Evolutionary conservation across 2,797 vertebrate species (phyloP), one percentile per base, ranked within the genome.

Genomic region (Meda fulgida): DNA sequence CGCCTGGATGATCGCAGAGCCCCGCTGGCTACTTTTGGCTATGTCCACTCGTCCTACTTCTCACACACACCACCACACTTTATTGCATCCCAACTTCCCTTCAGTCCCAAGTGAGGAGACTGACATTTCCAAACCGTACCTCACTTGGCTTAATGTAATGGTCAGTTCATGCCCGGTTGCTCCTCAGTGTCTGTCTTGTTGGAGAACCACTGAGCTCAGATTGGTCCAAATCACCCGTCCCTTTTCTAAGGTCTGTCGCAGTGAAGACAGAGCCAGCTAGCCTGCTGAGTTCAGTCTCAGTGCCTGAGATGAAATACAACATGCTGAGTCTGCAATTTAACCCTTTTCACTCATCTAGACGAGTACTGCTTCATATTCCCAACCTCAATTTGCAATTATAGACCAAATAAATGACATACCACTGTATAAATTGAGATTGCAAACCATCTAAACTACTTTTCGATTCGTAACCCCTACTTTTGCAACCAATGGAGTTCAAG

Each of bases 121-220:
- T 87, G 87, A 86, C 85, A 82, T 85, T 84, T 88, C 85, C 36
- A 83, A 88, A 88, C 38, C 40, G 75, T 58, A 51, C 69, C 71
- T 66, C 60, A 29, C 60, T 53, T 67, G 67, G 63, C 63, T 86
- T 83, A 70, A 85, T 84, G 69, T 67, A n/a, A 80, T 83, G 80
- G 46, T 69, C 53, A 66, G 80, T 85, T 79, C 51, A 82, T 67
- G 73, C 72, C 75, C 34, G 65, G 60, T 51, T 84, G 43, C 81
- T 72, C 81, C 63, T 51, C 38, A 19, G 53, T 60, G 67, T 83
- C 80, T 78, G 46, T 66, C 66, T 34, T 69, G 79, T 81, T 53
- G 34, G 38, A 76, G 26, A 26, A 36, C 67, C 55, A 69, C 72
- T 82, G 43, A 58, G 63, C 31, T 81, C 69, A 38, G 40, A 55